A percentile compares a stretch with the other conserved stretches of the same genome.
Conservation (phyloP, 2,888 invertebrate species). For the Orthonevra nobilis region DNA sequence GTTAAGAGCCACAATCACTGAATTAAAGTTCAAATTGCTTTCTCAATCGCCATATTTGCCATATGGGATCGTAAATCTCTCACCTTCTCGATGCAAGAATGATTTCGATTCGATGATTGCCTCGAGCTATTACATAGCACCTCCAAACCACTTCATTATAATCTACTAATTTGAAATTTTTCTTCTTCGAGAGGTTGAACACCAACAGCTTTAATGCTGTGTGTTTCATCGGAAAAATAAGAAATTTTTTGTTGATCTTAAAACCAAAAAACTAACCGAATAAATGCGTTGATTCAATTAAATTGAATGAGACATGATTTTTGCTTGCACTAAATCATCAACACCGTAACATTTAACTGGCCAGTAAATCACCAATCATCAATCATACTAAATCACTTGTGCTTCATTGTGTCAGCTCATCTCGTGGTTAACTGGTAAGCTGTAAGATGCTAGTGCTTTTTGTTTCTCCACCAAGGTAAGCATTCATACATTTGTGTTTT, state of each 20-base stretch:
- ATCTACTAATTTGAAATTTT: too few species aligned
- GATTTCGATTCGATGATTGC: too few species aligned
- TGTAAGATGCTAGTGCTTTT: slow-evolving; percentile 52
- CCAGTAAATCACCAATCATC: slow-evolving; percentile 32
- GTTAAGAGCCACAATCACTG: too few species aligned
- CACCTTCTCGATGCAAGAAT: too few species aligned
- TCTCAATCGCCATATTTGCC: too few species aligned
- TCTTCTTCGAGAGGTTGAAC: too few species aligned
- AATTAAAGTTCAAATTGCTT: too few species aligned
- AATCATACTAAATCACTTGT: slow-evolving; percentile 56
- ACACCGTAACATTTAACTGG: slow-evolving; percentile 33
- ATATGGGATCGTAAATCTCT: too few species aligned
- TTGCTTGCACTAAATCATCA: slow-evolving; percentile 33
- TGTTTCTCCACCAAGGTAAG: slow-evolving; percentile 41
- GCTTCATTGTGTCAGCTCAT: slow-evolving; percentile 43
- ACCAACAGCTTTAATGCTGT: too few species aligned
- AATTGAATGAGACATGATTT: slow-evolving; percentile 30
- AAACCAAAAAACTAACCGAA: slow-evolving; percentile 17
- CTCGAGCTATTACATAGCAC: too few species aligned
- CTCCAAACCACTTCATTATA: too few species aligned
- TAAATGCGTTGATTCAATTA: slow-evolving; percentile 16
- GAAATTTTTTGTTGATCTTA: too few species aligned
- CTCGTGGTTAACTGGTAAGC: slow-evolving; percentile 48
- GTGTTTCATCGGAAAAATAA: slow-evolving; percentile 34
- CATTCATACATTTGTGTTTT: slow-evolving; percentile 35